Evolutionary conservation across 2,113 vertebrate species (phyloP).

Genomic region (Anguilla rostrata): DNA sequence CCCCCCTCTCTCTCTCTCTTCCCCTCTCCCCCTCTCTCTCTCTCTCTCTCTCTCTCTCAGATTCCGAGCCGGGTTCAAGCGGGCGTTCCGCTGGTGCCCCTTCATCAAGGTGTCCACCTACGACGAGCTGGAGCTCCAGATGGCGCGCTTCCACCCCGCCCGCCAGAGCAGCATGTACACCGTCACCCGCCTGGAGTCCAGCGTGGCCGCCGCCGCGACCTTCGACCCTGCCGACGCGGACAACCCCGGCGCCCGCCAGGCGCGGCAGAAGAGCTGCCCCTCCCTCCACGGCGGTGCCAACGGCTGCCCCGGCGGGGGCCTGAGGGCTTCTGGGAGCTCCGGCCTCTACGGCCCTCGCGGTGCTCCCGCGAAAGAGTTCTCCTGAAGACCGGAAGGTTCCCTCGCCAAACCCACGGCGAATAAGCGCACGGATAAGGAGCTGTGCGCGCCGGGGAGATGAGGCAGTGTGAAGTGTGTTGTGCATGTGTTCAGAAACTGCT

Average conservation of each 20-base stretch:
- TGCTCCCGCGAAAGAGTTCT: not conserved
- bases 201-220: constrained; percentile 55
- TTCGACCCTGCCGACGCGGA: constrained; percentile 52
- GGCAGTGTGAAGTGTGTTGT: not conserved
- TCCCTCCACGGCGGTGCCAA: constrained; percentile 41
- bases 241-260: not conserved
- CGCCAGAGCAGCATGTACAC: constrained; percentile 75
- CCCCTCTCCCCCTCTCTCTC: no score
- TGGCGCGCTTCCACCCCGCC: constrained; percentile 66
- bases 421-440: no score
- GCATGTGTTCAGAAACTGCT: not conserved
- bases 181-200: constrained; percentile 76
- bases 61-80: constrained; percentile 37
- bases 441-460: not conserved
- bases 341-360: constrained; percentile 59
- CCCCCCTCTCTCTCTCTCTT: not conserved
- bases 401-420: not conserved
- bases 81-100: constrained; percentile 43
- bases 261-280: constrained; percentile 53
- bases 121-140: constrained; percentile 29
- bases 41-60: not conserved
- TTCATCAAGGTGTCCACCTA: constrained; percentile 30
- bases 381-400: not conserved
- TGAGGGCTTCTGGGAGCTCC: constrained; percentile 61
- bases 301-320: constrained; percentile 50